Conservation (phyloP, 2,888 invertebrate genomes). For the Eupithecia tripunctaria region DNA sequence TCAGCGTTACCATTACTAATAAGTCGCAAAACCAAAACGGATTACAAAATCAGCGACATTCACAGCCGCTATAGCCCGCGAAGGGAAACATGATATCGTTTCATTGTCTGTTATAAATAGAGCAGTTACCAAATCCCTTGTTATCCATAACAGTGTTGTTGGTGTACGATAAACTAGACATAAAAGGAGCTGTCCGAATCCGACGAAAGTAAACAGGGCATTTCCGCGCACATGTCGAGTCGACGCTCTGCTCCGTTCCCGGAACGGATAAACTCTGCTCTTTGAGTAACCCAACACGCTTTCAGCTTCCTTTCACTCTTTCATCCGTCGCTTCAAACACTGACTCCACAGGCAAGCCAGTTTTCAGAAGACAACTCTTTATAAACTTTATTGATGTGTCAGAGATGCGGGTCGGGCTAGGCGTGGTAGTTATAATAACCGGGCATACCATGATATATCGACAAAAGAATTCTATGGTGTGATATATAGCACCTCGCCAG, state of each 20-base stretch:
- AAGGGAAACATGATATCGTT: constrained; percentile 58
- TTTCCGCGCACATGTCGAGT: constrained; percentile 72
- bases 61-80: constrained; percentile 51
- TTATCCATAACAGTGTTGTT: constrained; percentile 57
- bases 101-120: constrained; percentile 69
- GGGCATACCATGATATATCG: constrained; percentile 71
- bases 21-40: constrained; percentile 51
- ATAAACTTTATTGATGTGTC: constrained; percentile 29
- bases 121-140: constrained; percentile 69
- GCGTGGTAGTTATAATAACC: constrained; percentile 63
- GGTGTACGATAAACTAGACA: constrained; percentile 64
- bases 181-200: constrained; percentile 75
- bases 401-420: constrained; percentile 40
- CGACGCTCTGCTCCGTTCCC: constrained; percentile 45
- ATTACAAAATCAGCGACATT: constrained; percentile 57
- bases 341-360: constrained; percentile 23
- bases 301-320: constrained; percentile 46
- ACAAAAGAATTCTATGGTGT: constrained; percentile 58
- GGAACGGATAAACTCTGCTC: constrained; percentile 57
- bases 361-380: constrained; percentile 28
- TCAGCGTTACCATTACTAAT: constrained; percentile 48
- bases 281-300: constrained; percentile 56
- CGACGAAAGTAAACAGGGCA: constrained; percentile 71
- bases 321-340: constrained; percentile 33
- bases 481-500: constrained; percentile 65